These are phyloP conservation scores for Metopia argyrocephala DNA, from an alignment of 2,888 invertebrate genomes.

Conservation along the genomic window DNA sequence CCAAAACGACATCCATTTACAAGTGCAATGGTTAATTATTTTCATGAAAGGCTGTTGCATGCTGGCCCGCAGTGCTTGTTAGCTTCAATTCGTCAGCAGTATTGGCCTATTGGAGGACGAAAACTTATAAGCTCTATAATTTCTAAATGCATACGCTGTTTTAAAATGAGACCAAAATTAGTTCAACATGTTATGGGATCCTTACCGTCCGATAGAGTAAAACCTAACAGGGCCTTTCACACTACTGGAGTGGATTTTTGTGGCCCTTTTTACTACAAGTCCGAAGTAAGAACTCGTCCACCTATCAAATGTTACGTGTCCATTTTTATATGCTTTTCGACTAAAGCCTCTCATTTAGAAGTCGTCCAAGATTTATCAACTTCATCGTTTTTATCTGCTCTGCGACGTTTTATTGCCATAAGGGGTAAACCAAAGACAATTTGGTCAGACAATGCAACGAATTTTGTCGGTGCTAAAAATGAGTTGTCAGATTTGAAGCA, in stretches of 20 bases:
- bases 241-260: no score
- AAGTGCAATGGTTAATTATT: slow-evolving; percentile 9
- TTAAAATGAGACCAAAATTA: neutral
- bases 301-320: slow-evolving; percentile 23
- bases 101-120: neutral
- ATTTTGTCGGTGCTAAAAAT: slow-evolving; percentile 49
- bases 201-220: no score
- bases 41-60: slow-evolving; percentile 47
- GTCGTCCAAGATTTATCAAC: slow-evolving; percentile 10
- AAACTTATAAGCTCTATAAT: neutral
- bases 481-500: slow-evolving; percentile 31
- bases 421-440: slow-evolving; percentile 22
- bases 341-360: slow-evolving; percentile 7
- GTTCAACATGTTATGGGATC: no score
- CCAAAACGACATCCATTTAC: slow-evolving; percentile 58
- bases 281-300: no score
- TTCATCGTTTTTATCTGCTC: slow-evolving; percentile 2
- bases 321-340: slow-evolving; percentile 27
- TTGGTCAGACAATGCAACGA: slow-evolving; percentile 56
- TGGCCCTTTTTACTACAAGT: no score
- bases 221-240: no score
- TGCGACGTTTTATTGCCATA: slow-evolving; percentile 29
- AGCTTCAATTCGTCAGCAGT: slow-evolving; percentile 17
- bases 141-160: neutral
- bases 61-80: slow-evolving; percentile 49